phyloP scores from a whole-genome alignment of 1,140 invertebrate genomes.

The Linepithema humile region DNA sequence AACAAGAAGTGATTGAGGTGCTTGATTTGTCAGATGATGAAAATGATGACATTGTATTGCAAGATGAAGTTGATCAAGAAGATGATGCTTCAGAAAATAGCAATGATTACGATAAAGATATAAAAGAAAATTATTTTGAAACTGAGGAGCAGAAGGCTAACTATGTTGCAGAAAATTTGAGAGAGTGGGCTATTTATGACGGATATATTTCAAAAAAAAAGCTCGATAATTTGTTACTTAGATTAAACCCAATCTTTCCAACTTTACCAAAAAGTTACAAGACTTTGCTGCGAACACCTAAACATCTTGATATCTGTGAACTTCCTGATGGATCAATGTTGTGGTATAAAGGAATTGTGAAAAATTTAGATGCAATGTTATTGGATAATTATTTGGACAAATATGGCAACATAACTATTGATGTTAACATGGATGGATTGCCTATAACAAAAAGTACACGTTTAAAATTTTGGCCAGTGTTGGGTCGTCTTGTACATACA shows the following conservation, averaged over 20 bases:
- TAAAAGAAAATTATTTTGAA: too few species aligned
- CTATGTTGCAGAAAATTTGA: conserved; percentile 2
- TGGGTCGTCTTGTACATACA: neutral
- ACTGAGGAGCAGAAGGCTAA: too few species aligned
- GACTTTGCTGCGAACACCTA: neutral
- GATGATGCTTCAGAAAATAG: too few species aligned
- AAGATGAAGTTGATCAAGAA: too few species aligned
- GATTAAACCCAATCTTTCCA: neutral
- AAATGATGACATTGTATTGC: too few species aligned
- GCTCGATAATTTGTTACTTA: neutral
- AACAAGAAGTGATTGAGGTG: too few species aligned
- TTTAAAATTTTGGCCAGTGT: conserved; percentile 16
- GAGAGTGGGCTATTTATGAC: neutral
- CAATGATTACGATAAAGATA: too few species aligned
- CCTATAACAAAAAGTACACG: conserved; percentile 1
- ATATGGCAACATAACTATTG: conserved; percentile 5
- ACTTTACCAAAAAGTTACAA: neutral
- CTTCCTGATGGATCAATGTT: neutral
- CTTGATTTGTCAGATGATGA: too few species aligned
- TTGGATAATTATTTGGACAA: conserved; percentile 3
- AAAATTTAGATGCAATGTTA: conserved; percentile 11
- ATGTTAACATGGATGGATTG: conserved; percentile 5
- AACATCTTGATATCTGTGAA: neutral
- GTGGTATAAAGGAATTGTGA: conserved; percentile 1
- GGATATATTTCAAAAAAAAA: neutral